Conservation (phyloP, 1,140 invertebrate species). For the Bombus ignitus region DNA sequence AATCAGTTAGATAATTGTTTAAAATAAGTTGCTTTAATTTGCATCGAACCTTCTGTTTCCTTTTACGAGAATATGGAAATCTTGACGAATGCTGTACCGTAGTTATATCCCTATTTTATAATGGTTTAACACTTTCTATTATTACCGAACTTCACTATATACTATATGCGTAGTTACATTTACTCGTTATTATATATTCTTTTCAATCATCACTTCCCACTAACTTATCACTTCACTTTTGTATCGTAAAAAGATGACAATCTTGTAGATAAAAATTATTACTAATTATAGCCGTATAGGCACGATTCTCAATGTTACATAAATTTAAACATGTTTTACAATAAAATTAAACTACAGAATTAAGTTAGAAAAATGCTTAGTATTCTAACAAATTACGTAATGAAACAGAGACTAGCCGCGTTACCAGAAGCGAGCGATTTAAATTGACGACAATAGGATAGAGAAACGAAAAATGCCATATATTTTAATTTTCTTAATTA, state of each 20-base stretch:
- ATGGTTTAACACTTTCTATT: neutral
- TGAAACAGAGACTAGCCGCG: neutral
- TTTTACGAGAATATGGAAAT: neutral
- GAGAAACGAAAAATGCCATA: neutral
- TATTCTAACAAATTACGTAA: neutral
- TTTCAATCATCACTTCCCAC: neutral
- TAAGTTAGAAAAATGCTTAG: neutral
- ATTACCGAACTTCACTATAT: neutral
- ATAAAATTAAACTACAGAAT: neutral
- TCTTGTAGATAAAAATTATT: neutral
- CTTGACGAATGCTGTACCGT: neutral
- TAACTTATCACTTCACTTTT: neutral
- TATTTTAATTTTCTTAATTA: neutral
- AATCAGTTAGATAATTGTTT: neutral
- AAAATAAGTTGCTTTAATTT: neutral
- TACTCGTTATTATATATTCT: neutral
- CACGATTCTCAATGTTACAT: too few relatives aligned
- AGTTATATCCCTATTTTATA: too few relatives aligned
- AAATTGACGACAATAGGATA: neutral
- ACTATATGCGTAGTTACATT: neutral
- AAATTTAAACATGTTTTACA: too few relatives aligned
- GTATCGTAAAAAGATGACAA: too few relatives aligned
- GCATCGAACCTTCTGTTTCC: neutral
- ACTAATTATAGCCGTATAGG: too few relatives aligned
- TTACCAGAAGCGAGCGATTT: neutral